Evolutionary conservation across 53 echinoderm and acorn worm species (phyloP).

Genomic region (Mesocentrotus franciscanus): DNA sequence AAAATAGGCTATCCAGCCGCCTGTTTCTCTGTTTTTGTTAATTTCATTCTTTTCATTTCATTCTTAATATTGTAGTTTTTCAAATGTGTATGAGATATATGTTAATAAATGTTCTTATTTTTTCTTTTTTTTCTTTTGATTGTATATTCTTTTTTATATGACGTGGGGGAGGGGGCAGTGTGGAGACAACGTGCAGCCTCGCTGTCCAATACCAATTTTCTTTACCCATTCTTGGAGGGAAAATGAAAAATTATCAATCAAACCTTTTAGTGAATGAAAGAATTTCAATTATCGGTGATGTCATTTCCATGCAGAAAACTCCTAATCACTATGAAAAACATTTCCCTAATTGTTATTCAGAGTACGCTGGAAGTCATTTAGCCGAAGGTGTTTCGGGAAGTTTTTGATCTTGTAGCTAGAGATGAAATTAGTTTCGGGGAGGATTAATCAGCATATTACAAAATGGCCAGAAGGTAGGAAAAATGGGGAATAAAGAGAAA

Average conservation of each 20-base stretch:
- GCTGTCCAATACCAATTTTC: too few relatives aligned
- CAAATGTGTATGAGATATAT: too few relatives aligned
- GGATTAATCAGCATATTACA: conserved; percentile 7
- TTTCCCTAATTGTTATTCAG: not conserved
- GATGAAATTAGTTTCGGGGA: not conserved
- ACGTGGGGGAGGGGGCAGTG: too few relatives aligned
- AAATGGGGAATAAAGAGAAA: not conserved
- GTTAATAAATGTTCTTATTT: too few relatives aligned
- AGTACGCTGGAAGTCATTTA: not conserved
- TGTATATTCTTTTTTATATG: too few relatives aligned
- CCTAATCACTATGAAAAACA: not conserved
- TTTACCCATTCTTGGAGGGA: not conserved
- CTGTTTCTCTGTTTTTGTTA: too few relatives aligned
- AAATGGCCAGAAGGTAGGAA: not conserved
- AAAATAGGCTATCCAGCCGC: too few relatives aligned
- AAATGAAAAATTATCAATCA: not conserved
- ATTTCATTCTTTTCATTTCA: too few relatives aligned
- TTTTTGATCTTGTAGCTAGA: not conserved
- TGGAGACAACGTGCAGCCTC: too few relatives aligned
- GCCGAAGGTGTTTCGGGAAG: not conserved
- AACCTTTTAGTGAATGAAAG: not conserved
- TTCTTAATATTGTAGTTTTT: too few relatives aligned
- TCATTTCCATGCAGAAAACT: not conserved
- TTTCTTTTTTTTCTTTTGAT: too few relatives aligned
- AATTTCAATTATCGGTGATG: not conserved